Conservation (phyloP, 2,888 invertebrate species). For the Neoascia interrupta region DNA sequence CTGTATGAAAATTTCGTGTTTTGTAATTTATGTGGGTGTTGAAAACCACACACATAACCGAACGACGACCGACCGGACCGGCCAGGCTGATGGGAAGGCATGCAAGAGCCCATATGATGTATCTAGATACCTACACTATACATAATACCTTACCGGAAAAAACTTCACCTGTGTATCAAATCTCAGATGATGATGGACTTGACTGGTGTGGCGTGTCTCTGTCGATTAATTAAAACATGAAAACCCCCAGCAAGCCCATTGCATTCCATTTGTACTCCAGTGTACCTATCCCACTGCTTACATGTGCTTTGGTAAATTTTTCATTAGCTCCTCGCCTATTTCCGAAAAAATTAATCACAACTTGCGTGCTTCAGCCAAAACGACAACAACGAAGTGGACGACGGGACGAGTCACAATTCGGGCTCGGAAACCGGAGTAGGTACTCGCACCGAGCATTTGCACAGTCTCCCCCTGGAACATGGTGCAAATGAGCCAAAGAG, state of each 20-base stretch:
- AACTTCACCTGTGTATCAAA: constrained; percentile 63
- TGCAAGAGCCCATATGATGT: not conserved
- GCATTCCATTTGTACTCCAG: constrained; percentile 38
- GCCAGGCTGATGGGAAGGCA: too few relatives aligned
- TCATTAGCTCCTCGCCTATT: constrained; percentile 16
- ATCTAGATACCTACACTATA: constrained; percentile 11
- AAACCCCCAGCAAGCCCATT: constrained; percentile 58
- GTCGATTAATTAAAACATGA: constrained; percentile 69
- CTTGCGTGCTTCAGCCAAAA: constrained; percentile 1
- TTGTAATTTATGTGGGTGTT: constrained; percentile 69
- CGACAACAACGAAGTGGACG: not conserved
- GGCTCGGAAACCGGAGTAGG: not conserved
- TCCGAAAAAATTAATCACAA: too few relatives aligned
- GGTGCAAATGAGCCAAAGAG: constrained; percentile 41
- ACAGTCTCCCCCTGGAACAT: constrained; percentile 4
- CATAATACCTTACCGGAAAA: constrained; percentile 36
- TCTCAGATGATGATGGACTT: constrained; percentile 69
- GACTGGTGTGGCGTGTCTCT: constrained; percentile 55
- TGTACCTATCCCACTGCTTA: constrained; percentile 3
- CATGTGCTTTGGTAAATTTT: constrained; percentile 24
- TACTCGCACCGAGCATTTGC: constrained; percentile 22
- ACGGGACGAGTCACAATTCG: not conserved
- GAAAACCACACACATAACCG: constrained; percentile 43
- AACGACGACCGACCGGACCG: constrained; percentile 26
- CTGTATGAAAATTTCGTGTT: constrained; percentile 61